Percentiles rank a stretch among this genome's conserved stretches.
These are phyloP conservation scores for Atherinosoma microstoma DNA, from an alignment of 2,797 vertebrate genomes.

Conservation along the genomic window DNA sequence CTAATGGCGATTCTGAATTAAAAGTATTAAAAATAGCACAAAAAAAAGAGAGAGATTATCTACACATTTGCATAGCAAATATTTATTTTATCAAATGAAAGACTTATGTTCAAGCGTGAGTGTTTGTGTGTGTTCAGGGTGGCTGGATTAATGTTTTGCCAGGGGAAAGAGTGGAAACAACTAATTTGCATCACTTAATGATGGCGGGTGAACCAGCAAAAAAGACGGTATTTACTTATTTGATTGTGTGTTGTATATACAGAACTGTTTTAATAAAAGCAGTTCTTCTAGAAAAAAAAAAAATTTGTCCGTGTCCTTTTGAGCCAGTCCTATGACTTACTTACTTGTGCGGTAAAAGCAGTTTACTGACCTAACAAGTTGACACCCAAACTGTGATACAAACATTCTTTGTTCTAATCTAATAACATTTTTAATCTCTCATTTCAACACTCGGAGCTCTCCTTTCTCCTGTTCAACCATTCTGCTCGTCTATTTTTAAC, in stretches of 20 bases:
- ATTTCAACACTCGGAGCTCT: slow-evolving; percentile 63
- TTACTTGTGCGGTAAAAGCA: slow-evolving; percentile 2
- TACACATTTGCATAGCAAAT: slow-evolving; percentile 65
- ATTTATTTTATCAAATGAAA: slow-evolving; percentile 67
- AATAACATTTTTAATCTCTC: slow-evolving; percentile 67
- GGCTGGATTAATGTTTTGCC: slow-evolving; percentile 6
- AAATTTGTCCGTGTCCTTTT: not conserved
- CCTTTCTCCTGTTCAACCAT: slow-evolving; percentile 51
- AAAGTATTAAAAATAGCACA: not conserved
- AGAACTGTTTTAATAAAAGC: not conserved
- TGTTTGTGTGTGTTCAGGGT: not conserved
- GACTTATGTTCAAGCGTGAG: slow-evolving; percentile 33
- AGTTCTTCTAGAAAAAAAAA: slow-evolving; percentile 2
- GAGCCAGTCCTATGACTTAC: not conserved
- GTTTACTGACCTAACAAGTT: slow-evolving; percentile 33
- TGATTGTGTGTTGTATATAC: not conserved
- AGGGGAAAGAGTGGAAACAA: slow-evolving; percentile 24
- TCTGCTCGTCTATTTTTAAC: slow-evolving; percentile 82
- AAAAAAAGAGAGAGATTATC: too few species aligned
- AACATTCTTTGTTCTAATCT: slow-evolving; percentile 69
- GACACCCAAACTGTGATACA: slow-evolving; percentile 48
- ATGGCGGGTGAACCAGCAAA: slow-evolving; percentile 18
- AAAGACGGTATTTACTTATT: not conserved
- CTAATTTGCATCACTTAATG: slow-evolving; percentile 18
- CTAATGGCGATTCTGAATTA: slow-evolving; percentile 49